Evolutionary conservation across 2,888 invertebrate species (phyloP).

Genomic region (Epirrhoe alternata): DNA sequence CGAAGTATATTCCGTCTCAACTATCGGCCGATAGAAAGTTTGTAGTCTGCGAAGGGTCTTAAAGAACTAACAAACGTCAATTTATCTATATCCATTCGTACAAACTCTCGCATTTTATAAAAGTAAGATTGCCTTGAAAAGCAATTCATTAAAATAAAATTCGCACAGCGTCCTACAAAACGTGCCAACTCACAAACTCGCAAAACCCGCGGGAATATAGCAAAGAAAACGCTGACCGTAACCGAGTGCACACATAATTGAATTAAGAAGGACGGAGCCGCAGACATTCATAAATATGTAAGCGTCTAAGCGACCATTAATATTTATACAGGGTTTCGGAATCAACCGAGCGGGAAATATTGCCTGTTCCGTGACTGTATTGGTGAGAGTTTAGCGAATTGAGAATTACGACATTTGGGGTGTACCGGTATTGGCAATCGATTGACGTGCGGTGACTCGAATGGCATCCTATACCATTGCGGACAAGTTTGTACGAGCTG

Average conservation of each 20-base stretch:
- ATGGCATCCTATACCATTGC: background rate
- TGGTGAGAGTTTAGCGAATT: constrained; percentile 11
- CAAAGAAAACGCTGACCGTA: constrained; percentile 39
- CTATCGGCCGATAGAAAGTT: no score
- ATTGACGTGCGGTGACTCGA: background rate
- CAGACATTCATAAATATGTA: constrained; percentile 46
- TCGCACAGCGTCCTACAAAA: constrained; percentile 23
- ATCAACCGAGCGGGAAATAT: constrained; percentile 28
- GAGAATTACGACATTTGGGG: constrained; percentile 9
- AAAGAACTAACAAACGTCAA: no score
- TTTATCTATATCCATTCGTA: no score
- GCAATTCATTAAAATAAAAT: background rate
- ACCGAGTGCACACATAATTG: constrained; percentile 45
- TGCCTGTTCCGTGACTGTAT: constrained; percentile 18
- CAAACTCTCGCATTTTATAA: no score
- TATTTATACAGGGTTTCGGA: constrained; percentile 39
- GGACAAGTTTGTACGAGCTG: no score
- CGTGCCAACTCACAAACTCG: constrained; percentile 22
- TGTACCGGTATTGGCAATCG: constrained; percentile 1
- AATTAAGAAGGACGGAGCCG: constrained; percentile 40
- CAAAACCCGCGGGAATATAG: constrained; percentile 35
- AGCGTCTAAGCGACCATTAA: constrained; percentile 42
- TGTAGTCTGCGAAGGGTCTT: no score
- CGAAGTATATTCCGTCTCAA: no score
- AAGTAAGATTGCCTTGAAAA: background rate